These are phyloP conservation scores for Sarcophaga caerulescens DNA, from an alignment of 2,888 invertebrate genomes.

Conservation along the genomic window DNA sequence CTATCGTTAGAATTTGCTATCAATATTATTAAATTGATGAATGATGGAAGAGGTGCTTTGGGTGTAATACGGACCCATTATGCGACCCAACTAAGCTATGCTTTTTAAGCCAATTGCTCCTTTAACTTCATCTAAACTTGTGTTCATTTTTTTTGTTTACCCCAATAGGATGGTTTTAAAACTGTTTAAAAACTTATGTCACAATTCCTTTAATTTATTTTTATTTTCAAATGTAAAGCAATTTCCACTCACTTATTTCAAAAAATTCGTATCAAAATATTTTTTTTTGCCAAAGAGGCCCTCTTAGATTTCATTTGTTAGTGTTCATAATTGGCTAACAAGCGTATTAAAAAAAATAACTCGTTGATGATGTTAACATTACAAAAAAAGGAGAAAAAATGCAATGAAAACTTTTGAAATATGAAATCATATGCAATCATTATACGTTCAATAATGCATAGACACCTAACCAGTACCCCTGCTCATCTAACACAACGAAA, in stretches of 20 bases:
- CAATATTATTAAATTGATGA: too few relatives aligned
- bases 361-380: neutral
- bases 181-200: too few relatives aligned
- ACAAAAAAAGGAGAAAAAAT: neutral
- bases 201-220: too few relatives aligned
- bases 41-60: too few relatives aligned
- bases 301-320: conserved; percentile 40
- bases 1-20: too few relatives aligned
- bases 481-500: neutral
- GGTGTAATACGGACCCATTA: too few relatives aligned
- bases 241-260: neutral
- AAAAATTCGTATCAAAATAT: neutral
- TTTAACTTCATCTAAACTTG: too few relatives aligned
- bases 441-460: conserved; percentile 7
- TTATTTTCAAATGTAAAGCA: neutral
- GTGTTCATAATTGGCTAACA: conserved; percentile 53
- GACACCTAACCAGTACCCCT: neutral
- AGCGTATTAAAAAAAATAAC: conserved; percentile 24
- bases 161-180: too few relatives aligned
- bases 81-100: too few relatives aligned
- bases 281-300: neutral
- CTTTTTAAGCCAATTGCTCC: too few relatives aligned
- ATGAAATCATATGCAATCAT: conserved; percentile 12
- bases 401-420: neutral
- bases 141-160: too few relatives aligned